These are phyloP conservation scores for Erynnis tages DNA, from an alignment of 2,888 invertebrate species.

Conservation along the genomic window DNA sequence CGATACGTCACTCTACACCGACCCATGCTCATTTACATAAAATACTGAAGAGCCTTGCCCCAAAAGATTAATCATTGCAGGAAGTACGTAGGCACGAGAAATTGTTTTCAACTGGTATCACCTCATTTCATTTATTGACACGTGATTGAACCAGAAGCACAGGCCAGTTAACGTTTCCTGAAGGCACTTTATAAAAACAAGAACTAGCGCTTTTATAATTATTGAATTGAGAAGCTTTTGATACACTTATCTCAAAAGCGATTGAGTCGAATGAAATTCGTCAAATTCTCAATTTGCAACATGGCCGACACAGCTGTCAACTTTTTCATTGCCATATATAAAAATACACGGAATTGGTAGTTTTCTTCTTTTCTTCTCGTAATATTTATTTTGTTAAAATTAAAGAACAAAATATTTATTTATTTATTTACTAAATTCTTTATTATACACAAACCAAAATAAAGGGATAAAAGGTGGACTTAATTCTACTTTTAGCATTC, in stretches of 20 bases:
- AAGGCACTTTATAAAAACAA: not conserved
- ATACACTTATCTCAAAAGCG: slow-evolving; percentile 32
- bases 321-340: slow-evolving; percentile 34
- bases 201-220: not conserved
- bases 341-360: slow-evolving; percentile 29
- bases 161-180: not conserved
- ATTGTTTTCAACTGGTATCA: slow-evolving; percentile 61
- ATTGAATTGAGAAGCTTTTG: slow-evolving; percentile 8
- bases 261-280: slow-evolving; percentile 40
- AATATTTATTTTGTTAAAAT: too few relatives aligned
- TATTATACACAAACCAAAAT: too few relatives aligned
- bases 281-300: slow-evolving; percentile 51
- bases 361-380: too few relatives aligned
- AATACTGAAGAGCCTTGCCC: slow-evolving; percentile 70
- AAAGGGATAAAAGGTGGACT: too few relatives aligned
- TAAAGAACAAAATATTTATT: too few relatives aligned
- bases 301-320: slow-evolving; percentile 67
- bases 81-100: slow-evolving; percentile 72
- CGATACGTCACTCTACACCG: slow-evolving; percentile 56
- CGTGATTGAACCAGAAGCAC: not conserved
- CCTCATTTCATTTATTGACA: slow-evolving; percentile 40
- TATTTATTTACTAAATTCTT: too few relatives aligned
- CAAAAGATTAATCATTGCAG: slow-evolving; percentile 70
- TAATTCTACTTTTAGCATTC: too few relatives aligned
- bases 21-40: slow-evolving; percentile 71